Evolutionary conservation across 2,888 invertebrate genomes (phyloP).

Genomic region (Eupithecia dodoneata): DNA sequence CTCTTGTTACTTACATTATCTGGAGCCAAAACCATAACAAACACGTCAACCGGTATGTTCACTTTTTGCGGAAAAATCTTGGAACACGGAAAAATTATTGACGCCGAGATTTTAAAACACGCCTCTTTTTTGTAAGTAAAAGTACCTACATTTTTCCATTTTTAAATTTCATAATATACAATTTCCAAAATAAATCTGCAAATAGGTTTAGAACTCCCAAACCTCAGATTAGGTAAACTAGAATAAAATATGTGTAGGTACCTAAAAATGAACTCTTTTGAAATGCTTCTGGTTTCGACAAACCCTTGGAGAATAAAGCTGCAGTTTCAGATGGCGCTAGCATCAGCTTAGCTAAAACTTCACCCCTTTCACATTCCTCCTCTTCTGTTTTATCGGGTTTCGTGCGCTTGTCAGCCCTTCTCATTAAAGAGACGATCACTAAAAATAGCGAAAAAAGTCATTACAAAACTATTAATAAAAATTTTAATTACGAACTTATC

Average conservation of each 20-base stretch:
- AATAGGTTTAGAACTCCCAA: background rate
- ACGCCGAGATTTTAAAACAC: background rate
- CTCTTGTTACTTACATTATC: conserved; percentile 3
- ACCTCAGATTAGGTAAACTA: background rate
- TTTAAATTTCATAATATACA: background rate
- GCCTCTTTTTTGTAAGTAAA: background rate
- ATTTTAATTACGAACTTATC: background rate
- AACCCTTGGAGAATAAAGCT: background rate
- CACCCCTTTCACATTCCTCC: background rate
- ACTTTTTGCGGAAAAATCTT: background rate
- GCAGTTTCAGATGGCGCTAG: background rate
- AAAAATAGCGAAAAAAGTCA: conserved; percentile 6
- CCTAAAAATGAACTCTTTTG: background rate
- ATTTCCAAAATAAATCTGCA: background rate
- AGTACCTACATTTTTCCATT: background rate
- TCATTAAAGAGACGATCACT: background rate
- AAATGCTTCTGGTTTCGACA: background rate
- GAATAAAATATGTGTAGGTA: background rate
- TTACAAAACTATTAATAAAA: background rate
- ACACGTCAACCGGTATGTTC: background rate
- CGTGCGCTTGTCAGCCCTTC: background rate
- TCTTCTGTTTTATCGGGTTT: background rate
- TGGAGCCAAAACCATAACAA: background rate
- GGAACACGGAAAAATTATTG: background rate
- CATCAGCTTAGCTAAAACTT: background rate